These are phyloP conservation scores for Talpa occidentalis DNA, from an alignment of 2,113 vertebrate genomes.

Conservation along the genomic window DNA sequence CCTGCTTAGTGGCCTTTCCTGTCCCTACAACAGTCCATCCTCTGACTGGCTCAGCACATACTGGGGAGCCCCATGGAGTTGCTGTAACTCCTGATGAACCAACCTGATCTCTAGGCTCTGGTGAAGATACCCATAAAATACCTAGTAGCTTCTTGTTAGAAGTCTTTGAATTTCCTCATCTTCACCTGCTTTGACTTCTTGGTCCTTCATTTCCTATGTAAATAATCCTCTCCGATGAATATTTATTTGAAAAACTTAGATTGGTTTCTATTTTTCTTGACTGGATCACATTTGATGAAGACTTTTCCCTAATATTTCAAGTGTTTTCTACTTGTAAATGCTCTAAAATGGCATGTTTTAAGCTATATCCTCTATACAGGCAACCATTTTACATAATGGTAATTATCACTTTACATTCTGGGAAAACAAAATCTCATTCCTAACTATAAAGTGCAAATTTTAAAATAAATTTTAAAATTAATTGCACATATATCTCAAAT, in stretches of 20 bases:
- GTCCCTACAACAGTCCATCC: too few species aligned
- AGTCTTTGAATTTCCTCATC: neutral
- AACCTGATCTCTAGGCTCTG: neutral
- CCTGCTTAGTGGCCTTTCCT: too few species aligned
- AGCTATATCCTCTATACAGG: neutral
- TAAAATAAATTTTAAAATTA: slow-evolving; percentile 82
- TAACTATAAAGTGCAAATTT: slow-evolving; percentile 52
- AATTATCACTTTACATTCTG: slow-evolving; percentile 51
- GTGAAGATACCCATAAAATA: neutral
- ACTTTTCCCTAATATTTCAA: neutral
- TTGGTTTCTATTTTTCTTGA: neutral
- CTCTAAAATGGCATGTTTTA: neutral
- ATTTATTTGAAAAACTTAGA: neutral
- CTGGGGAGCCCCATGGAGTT: neutral
- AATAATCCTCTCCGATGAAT: neutral
- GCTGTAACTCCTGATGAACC: neutral
- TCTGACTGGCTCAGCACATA: neutral
- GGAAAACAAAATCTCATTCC: slow-evolving; percentile 48
- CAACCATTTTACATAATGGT: slow-evolving; percentile 5
- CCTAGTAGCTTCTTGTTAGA: neutral
- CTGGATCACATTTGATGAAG: neutral
- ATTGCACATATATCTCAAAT: slow-evolving; percentile 81
- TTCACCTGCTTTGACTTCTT: neutral
- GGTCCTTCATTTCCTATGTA: neutral
- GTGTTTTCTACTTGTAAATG: neutral